A percentile compares a stretch with the other conserved stretches of the same genome.
These are phyloP conservation scores for Heterodera schachtii DNA, from an alignment of 1,140 invertebrate genomes.

Conservation along the genomic window DNA sequence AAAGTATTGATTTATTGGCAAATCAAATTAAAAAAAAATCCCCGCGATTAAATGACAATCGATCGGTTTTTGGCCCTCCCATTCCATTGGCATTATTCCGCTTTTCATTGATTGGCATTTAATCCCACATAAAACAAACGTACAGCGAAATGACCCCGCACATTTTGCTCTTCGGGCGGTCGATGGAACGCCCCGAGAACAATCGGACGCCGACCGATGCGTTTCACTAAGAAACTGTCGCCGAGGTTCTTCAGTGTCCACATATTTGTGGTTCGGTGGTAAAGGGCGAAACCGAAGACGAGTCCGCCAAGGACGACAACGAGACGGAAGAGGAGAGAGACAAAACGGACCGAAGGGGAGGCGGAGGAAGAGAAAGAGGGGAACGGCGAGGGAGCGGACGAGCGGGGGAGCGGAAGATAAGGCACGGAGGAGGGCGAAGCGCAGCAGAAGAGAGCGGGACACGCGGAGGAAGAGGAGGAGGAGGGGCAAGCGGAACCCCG, in stretches of 20 bases:
- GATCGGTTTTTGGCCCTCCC: too few species aligned
- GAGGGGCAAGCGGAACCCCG: too few species aligned
- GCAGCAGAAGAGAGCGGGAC: not conserved
- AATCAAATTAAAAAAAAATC: too few species aligned
- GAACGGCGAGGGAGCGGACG: too few species aligned
- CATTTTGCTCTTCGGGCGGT: slow-evolving; percentile 56
- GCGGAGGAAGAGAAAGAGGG: too few species aligned
- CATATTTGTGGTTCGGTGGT: slow-evolving; percentile 63
- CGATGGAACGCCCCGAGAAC: slow-evolving; percentile 60
- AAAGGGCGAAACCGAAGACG: slow-evolving; percentile 55
- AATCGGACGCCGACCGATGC: slow-evolving; percentile 56
- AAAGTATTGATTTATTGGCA: too few species aligned
- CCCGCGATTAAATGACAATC: too few species aligned
- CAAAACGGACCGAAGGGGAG: not conserved
- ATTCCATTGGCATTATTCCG: too few species aligned
- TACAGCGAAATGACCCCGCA: slow-evolving; percentile 59
- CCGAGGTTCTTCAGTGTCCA: slow-evolving; percentile 64
- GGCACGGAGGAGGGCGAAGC: not conserved
- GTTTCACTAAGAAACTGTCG: slow-evolving; percentile 56
- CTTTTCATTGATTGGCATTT: too few species aligned
- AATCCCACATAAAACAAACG: too few species aligned
- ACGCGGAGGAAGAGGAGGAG: not conserved
- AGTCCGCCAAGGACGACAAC: slow-evolving; percentile 11
- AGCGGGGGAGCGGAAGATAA: not conserved
- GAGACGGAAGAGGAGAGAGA: slow-evolving; percentile 10